Evolutionary conservation across 2,113 vertebrate genomes (phyloP).

Genomic region (Lipophrys pholis): DNA sequence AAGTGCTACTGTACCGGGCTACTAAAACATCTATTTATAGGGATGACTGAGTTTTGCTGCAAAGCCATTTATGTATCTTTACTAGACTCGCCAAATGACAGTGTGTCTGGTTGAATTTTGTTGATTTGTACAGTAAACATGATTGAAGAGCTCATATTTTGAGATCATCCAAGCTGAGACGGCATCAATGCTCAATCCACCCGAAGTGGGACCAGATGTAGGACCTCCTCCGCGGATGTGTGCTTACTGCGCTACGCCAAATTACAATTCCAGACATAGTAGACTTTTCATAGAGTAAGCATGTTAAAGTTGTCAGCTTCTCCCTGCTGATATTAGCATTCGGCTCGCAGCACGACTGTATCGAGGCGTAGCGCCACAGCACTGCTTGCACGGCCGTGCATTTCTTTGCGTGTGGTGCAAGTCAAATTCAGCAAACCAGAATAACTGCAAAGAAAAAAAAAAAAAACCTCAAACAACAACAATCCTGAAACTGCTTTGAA

Average conservation of each 20-base stretch:
- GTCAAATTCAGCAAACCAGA: no score
- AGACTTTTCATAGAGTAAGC: no score
- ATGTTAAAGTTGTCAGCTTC: no score
- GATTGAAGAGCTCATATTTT: constrained; percentile 12
- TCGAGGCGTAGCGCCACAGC: not conserved
- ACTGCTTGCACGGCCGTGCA: not conserved
- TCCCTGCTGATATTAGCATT: not conserved
- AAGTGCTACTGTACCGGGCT: constrained; percentile 53
- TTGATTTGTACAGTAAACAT: constrained; percentile 15
- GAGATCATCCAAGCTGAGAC: constrained; percentile 4
- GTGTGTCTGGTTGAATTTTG: not conserved
- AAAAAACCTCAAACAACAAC: no score
- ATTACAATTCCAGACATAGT: no score
- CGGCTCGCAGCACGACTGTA: not conserved
- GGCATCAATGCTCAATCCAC: not conserved
- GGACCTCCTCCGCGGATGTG: not conserved
- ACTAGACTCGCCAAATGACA: constrained; percentile 13
- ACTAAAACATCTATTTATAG: constrained; percentile 66
- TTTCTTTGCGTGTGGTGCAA: no score
- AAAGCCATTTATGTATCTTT: constrained; percentile 57
- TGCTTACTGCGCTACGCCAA: not conserved
- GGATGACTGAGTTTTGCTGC: constrained; percentile 45
- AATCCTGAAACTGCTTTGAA: no score
- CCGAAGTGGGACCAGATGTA: not conserved
- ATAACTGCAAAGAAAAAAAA: no score